Base-by-base conservation (phyloP, 2,888 invertebrate genomes). In the Rhagonycha fulva region DNA sequence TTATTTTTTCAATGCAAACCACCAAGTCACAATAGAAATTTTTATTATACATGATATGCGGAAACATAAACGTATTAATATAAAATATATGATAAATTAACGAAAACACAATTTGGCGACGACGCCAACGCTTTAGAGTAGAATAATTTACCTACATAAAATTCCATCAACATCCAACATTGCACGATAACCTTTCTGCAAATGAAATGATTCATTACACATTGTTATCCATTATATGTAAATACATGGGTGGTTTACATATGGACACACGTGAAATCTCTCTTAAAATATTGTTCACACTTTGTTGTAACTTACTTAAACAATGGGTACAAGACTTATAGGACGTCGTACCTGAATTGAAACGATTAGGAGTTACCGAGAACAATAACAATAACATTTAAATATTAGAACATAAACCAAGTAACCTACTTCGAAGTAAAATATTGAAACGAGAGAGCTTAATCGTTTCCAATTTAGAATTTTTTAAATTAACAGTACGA, bases 61-160 rank as follows among this genome's bases (percentile, higher is more conserved):
- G 63, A 66, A 66, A 66, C 19, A 66, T 66, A n/a, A 26, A 26
- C 63, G 26, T 26, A 66, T 26, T 24, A 26, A 66, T 66, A 66
- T 66, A 24, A 26, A 66, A 80, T 77, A 78, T 74, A 81, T 82
- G 82, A 82, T 81, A 81, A 82, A 82, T 82, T 81, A 79, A 80
- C 76, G 78, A 77, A 77, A 80, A 81, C 79, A 81, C 80, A 81
- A 82, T 81, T 81, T 80, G 81, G 81, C 81, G 82, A 81, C 81
- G 81, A 78, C 80, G 79, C 79, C 81, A 76, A 81, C 81, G 78
- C 75, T 47, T 7, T 23, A 23, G 69, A 78, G 76, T 78, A 77
- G 77, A 77, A 76, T 71, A 71, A 76, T 77, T 76, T 72, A 76
- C 75, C 74, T 79, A 76, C 77, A 78, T 74, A 77, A 71, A 70